phyloP scores from a whole-genome alignment of 2,113 vertebrate species.

The Scytalopus superciliaris region DNA sequence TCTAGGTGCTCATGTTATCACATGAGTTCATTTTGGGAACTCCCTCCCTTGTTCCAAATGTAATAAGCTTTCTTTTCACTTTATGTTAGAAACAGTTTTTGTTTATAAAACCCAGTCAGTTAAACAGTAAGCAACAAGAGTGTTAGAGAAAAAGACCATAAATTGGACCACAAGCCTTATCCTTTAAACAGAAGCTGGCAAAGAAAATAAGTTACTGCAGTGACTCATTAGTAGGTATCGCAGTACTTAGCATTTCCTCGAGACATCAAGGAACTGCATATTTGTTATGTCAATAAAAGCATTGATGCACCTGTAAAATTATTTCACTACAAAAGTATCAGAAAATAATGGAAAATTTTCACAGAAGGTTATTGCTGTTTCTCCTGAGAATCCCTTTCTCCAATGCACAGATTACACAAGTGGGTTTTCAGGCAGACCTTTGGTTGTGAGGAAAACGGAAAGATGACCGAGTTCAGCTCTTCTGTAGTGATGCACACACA shows the following conservation, averaged over 20 bases:
- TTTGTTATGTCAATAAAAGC: neutral
- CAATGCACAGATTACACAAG: neutral
- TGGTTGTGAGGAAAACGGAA: neutral
- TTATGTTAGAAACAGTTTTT: neutral
- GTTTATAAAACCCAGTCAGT: neutral
- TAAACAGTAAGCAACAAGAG: neutral
- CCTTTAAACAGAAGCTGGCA: neutral
- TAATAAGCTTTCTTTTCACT: neutral
- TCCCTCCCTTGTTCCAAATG: neutral
- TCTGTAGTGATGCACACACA: neutral
- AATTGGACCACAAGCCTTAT: neutral
- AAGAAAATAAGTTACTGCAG: neutral
- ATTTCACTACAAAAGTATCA: neutral
- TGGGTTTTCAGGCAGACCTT: neutral
- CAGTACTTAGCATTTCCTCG: neutral
- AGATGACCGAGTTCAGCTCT: neutral
- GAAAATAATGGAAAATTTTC: neutral
- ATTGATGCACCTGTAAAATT: neutral
- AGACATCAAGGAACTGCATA: neutral
- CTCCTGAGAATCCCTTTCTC: neutral
- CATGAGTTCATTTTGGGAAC: neutral
- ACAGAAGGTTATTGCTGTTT: neutral
- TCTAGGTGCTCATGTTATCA: neutral
- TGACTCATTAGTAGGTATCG: neutral
- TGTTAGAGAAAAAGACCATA: neutral